Evolutionary conservation across 2,113 vertebrate genomes (phyloP), one percentile per base, ranked within the genome.

Genomic region (Salvelinus namaycush): DNA sequence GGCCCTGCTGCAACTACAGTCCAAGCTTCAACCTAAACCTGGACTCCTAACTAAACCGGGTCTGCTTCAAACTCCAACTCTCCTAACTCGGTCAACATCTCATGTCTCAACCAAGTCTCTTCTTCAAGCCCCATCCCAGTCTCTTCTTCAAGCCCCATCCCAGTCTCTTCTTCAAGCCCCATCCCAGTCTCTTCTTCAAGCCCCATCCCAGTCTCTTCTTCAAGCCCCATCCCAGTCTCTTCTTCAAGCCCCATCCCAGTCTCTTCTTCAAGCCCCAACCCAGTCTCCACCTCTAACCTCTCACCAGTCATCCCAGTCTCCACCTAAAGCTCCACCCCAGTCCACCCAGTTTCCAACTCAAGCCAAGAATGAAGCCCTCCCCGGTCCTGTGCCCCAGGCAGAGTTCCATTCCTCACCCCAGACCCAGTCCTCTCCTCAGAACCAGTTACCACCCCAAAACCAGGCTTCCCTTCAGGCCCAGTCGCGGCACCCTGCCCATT

Each of bases 1-100:
- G 0, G 48, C 87, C 4, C 89, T 89, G 0, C 86, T 92, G 39
- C 91, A 90, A 82, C 59, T 91, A 2, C 88, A 86, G 77, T 84
- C 89, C 16, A 88, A 84, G 70, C 31, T 86, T 13, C 84, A 79
- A 70, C 8, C 76, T 20, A 72, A 86, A 90, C 87, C n/a, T 87
- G 88, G 75, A 77, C 90, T 70, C 77, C 88, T 77, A 8, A 86
- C 90, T 24, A 54, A 18, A 54, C 51, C 51, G 16, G 51, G 51
- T 54, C 76, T 91, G 76, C 74, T 88, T 78, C 91, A 86, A 73
- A 81, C 66, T 84, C 91, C 69, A 72, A 77, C 60, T 18, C 51
- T 54, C 16, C 76, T 88, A 87, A 29, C 80, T 83, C 77, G 39
- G 39, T 44, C 16, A 54, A 31, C 22, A 48, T 83, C 24, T 49